Percentiles rank a stretch among this genome's conserved stretches.
phyloP scores from a whole-genome alignment of 2,888 invertebrate genomes.

The Eupithecia pulchellata region DNA sequence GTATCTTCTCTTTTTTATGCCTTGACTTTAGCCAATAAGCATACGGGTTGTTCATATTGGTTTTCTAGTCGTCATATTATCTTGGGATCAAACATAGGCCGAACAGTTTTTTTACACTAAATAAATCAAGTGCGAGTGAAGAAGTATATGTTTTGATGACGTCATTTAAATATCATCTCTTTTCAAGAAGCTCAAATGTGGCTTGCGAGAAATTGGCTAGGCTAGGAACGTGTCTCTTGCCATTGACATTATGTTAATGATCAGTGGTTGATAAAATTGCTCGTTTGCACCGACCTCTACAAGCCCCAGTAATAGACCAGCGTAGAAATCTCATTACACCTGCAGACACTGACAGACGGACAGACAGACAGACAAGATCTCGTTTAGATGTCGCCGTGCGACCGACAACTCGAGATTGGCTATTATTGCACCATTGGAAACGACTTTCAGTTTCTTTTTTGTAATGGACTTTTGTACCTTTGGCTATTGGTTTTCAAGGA shows the following conservation, averaged over 20 bases:
- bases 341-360: conserved; percentile 41
- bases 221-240: background rate
- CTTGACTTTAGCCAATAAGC: background rate
- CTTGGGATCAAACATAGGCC: background rate
- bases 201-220: background rate
- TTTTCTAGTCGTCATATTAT: background rate
- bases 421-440: conserved; percentile 38
- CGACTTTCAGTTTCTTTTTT: conserved; percentile 30
- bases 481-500: background rate
- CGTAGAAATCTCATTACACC: conserved; percentile 45
- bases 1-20: background rate
- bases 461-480: conserved; percentile 13
- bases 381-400: conserved; percentile 59
- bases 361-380: conserved; percentile 51
- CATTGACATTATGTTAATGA: background rate
- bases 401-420: conserved; percentile 42
- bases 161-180: too few species aligned
- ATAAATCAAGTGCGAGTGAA: too few species aligned
- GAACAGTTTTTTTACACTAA: background rate
- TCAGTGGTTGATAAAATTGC: background rate
- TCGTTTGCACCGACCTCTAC: background rate
- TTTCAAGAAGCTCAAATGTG: background rate
- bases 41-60: background rate
- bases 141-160: too few species aligned
- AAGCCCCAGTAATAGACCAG: conserved; percentile 32